These are phyloP conservation scores for Furcifer pardalis DNA, from an alignment of 2,797 vertebrate genomes.

Conservation along the genomic window DNA sequence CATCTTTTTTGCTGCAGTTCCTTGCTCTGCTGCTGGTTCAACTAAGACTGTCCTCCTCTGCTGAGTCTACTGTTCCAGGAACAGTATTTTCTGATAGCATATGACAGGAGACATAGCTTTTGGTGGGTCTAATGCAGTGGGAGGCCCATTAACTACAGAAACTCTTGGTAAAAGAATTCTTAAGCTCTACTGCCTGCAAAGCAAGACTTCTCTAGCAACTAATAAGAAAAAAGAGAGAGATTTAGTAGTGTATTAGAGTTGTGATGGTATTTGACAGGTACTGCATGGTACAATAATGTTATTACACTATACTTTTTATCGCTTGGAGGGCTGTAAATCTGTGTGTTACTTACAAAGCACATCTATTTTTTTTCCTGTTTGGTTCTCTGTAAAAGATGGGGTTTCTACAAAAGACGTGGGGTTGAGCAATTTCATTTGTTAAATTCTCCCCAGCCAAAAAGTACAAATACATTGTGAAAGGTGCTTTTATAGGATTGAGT, in stretches of 20 bases:
- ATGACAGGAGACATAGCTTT: neutral
- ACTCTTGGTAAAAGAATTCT: neutral
- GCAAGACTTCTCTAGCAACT: conserved; percentile 11
- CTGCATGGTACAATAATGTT: conserved; percentile 20
- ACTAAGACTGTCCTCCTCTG: fast-evolving
- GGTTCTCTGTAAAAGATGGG: neutral
- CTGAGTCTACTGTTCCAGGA: neutral
- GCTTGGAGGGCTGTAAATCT: conserved; percentile 24
- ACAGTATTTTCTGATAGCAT: neutral
- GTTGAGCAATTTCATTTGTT: neutral
- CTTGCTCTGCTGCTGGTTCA: neutral
- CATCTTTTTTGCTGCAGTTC: neutral
- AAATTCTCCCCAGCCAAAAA: neutral
- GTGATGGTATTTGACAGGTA: conserved; percentile 1
- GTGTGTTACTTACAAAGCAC: conserved; percentile 7
- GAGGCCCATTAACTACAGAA: neutral
- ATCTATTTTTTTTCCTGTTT: neutral
- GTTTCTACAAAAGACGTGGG: neutral
- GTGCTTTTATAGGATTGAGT: neutral
- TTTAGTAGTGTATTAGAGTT: neutral
- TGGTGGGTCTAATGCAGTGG: conserved; percentile 1
- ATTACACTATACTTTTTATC: neutral
- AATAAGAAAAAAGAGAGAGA: fast-evolving
- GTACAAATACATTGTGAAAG: neutral
- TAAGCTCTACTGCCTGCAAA: fast-evolving